Percentiles rank a stretch among this genome's conserved stretches.
Conservation (phyloP, 2,888 invertebrate genomes). For the Rhyacophila evoluta region DNA sequence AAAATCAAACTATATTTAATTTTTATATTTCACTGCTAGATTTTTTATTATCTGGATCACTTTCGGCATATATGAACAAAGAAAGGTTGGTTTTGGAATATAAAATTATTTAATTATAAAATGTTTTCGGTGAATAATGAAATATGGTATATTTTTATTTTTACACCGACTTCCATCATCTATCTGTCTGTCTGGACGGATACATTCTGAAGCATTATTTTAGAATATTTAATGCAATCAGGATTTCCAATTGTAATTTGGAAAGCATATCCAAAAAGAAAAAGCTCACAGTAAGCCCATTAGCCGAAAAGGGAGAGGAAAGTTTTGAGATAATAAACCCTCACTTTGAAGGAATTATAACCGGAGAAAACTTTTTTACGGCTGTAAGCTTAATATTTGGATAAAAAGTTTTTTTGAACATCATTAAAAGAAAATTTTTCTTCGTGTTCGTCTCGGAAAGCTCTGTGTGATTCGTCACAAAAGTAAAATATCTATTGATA, state of each 20-base stretch:
- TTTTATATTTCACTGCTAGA: no score
- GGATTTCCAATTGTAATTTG: conserved; percentile 39
- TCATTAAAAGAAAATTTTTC: conserved; percentile 49
- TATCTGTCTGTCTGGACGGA: background rate
- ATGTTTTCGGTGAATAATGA: background rate
- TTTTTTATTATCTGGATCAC: no score
- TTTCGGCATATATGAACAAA: no score
- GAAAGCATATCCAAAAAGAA: conserved; percentile 34
- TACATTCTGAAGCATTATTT: background rate
- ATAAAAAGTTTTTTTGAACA: conserved; percentile 45
- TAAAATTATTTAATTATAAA: background rate
- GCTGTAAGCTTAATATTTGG: conserved; percentile 41
- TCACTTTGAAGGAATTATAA: conserved; percentile 49
- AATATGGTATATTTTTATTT: background rate
- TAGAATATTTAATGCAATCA: conserved; percentile 32
- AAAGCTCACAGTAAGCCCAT: conserved; percentile 33
- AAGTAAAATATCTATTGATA: no score
- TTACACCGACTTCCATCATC: background rate
- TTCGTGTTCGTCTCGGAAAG: conserved; percentile 1
- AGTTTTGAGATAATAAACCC: conserved; percentile 50
- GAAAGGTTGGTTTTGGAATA: no score
- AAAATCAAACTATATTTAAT: no score
- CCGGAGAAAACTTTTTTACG: conserved; percentile 46
- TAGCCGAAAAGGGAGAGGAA: conserved; percentile 32
- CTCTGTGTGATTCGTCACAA: background rate